Percentiles rank a stretch among this genome's conserved stretches.
These are phyloP conservation scores for Grapholita molesta DNA, from an alignment of 1,140 invertebrate species.

Conservation along the genomic window DNA sequence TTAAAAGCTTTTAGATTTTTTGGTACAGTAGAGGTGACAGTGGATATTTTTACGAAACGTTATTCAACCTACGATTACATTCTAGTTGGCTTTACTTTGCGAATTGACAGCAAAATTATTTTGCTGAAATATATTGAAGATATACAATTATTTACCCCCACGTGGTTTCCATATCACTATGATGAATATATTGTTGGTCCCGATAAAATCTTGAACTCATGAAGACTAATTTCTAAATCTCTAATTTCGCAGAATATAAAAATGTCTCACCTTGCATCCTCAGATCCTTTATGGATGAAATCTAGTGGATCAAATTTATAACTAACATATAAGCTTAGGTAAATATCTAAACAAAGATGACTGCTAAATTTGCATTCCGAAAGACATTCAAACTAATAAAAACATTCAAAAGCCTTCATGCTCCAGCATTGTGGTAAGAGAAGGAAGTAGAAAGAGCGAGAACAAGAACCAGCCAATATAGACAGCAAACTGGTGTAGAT, in stretches of 20 bases:
- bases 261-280: slow-evolving; percentile 18
- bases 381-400: slow-evolving; percentile 34
- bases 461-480: slow-evolving; percentile 24
- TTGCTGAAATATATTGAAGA: no score
- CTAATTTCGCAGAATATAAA: slow-evolving; percentile 24
- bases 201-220: neutral
- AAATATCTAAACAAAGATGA: slow-evolving; percentile 2
- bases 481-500: slow-evolving; percentile 28
- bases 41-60: neutral
- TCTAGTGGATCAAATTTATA: slow-evolving; percentile 16
- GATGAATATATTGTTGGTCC: neutral
- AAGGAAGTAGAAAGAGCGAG: slow-evolving; percentile 22
- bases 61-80: neutral
- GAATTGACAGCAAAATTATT: neutral
- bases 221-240: slow-evolving; percentile 17
- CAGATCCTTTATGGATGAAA: slow-evolving; percentile 1
- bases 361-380: slow-evolving; percentile 86
- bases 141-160: no score
- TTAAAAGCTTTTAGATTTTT: neutral
- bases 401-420: slow-evolving; percentile 35
- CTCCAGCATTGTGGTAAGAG: slow-evolving; percentile 34
- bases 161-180: neutral
- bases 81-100: neutral
- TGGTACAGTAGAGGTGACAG: neutral
- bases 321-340: slow-evolving; percentile 10